A percentile compares a stretch with the other conserved stretches of the same genome.
phyloP scores from a whole-genome alignment of 2,797 vertebrate genomes.

The Falco cherrug region DNA sequence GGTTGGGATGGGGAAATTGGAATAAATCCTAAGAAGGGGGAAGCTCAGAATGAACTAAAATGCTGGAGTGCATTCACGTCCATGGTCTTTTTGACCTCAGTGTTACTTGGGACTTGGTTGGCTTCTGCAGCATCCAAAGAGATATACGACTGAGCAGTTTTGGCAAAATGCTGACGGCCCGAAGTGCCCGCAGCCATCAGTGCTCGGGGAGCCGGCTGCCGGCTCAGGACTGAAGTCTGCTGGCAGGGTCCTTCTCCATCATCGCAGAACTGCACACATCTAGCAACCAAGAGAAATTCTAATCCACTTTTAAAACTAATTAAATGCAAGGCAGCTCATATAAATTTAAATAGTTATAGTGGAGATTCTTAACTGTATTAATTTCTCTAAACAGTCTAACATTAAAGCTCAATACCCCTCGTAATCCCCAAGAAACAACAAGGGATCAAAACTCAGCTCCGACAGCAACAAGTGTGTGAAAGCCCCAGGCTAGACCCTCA shows the following conservation, averaged over 20 bases:
- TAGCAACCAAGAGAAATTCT: neutral
- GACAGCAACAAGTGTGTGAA: neutral
- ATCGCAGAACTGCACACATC: neutral
- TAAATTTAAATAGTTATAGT: neutral
- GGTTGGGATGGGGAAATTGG: neutral
- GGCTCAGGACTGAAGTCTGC: neutral
- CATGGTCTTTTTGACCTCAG: neutral
- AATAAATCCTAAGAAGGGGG: neutral
- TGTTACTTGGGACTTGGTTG: neutral
- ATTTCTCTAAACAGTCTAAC: neutral
- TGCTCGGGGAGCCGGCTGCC: neutral
- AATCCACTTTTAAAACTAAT: neutral
- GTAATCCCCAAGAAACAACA: slow-evolving; percentile 28
- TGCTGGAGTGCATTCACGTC: neutral
- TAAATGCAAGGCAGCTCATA: neutral
- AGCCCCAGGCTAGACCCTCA: neutral
- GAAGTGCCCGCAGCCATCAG: neutral
- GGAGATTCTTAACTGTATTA: neutral
- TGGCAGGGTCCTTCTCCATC: neutral
- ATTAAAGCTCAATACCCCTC: neutral
- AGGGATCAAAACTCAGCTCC: slow-evolving; percentile 33
- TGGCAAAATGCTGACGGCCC: neutral
- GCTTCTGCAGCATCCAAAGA: neutral
- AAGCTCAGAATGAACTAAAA: neutral
- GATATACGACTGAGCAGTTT: neutral